Base-by-base conservation (phyloP, 2,888 invertebrate species). In the Tachina lurida region DNA sequence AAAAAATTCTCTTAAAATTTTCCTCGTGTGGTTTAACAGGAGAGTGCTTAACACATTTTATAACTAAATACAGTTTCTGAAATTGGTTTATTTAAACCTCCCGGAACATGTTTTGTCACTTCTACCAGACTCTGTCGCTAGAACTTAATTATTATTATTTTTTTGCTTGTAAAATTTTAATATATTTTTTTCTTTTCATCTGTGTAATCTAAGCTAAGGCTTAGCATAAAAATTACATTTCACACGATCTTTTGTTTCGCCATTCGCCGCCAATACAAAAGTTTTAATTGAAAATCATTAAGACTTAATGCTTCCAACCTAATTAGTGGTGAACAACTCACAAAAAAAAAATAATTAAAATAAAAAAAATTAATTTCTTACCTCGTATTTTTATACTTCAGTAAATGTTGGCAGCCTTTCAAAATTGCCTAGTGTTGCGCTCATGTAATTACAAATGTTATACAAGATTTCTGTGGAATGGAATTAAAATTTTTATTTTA, bases 251-350 rank as follows among this genome's bases (percentile, higher is more conserved):
- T 78, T 84, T 45, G 15, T 45, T 68, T 62, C 31, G 45, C n/a
- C 52, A 65, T 70, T 73, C 49, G 15, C 49, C 45, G 54, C 19
- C 70, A 67, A 74, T 43, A 58, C 10, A 77, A 58, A 56, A 31
- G 31, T 83, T 75, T 10, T 62, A 79, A 82, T 76, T 67, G 63
- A 74, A 71, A 77, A 78, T 82, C 75, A 79, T 75, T 75, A 75
- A 79, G 73, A n/a, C 71, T 84, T 82, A 71, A 73, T 78, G 67
- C 76, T 80, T 86, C 52, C 43, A 80, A 75, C 49, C 82, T 80
- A 84, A 87, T 87, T 87, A 80, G 78, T 67, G 83, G 78, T 67
- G 83, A 80, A 84, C 68, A 39, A 81, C 74, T 43, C 49, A 67
- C n/a, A 68, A 68, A 67, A 22, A 31, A 31, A 45, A 74, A 58